Conservation (phyloP, 1,140 invertebrate genomes). For the Zaprionus africanus region DNA sequence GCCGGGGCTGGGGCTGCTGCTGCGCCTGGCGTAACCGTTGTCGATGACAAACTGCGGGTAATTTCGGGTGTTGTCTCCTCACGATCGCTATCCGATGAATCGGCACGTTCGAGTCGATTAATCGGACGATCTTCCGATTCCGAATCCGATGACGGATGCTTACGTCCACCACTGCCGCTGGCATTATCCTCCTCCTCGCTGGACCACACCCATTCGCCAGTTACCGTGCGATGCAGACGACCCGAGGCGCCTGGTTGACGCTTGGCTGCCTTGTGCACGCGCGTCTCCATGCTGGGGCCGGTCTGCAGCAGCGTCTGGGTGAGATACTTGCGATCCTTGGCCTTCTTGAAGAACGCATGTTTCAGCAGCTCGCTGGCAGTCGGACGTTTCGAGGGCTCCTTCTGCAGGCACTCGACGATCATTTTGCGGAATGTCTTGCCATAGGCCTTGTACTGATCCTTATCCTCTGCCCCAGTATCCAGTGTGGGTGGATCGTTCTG, state of each 20-base stretch:
- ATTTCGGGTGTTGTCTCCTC: conserved; percentile 77
- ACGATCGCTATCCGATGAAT: conserved; percentile 86
- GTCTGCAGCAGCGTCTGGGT: conserved; percentile 95
- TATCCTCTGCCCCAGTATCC: conserved; percentile 97
- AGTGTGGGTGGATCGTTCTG: conserved; percentile 99
- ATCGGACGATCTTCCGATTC: conserved; percentile 85
- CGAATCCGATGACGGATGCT: conserved; percentile 81
- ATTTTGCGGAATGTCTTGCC: conserved; percentile 98
- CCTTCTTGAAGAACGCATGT: conserved; percentile 99
- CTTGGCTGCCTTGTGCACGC: conserved; percentile 94
- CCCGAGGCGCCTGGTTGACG: conserved; percentile 96
- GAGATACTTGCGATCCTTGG: conserved; percentile 98
- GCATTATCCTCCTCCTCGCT: conserved; percentile 88
- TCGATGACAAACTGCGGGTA: conserved; percentile 65
- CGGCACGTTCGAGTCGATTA: conserved; percentile 85
- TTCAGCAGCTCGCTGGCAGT: conserved; percentile 99
- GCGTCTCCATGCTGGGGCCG: conserved; percentile 93
- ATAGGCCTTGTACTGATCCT: conserved; percentile 99
- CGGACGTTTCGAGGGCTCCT: conserved; percentile 97
- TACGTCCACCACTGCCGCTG: conserved; percentile 57
- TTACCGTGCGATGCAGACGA: conserved; percentile 95
- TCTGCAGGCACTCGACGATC: conserved; percentile 97
- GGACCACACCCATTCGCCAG: conserved; percentile 99
- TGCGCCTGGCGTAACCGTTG: conserved; percentile 59
- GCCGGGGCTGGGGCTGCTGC: background rate